A percentile compares a stretch with the other conserved stretches of the same genome.
These are phyloP conservation scores for Otus sunia DNA, from an alignment of 2,113 vertebrate genomes.

Conservation along the genomic window DNA sequence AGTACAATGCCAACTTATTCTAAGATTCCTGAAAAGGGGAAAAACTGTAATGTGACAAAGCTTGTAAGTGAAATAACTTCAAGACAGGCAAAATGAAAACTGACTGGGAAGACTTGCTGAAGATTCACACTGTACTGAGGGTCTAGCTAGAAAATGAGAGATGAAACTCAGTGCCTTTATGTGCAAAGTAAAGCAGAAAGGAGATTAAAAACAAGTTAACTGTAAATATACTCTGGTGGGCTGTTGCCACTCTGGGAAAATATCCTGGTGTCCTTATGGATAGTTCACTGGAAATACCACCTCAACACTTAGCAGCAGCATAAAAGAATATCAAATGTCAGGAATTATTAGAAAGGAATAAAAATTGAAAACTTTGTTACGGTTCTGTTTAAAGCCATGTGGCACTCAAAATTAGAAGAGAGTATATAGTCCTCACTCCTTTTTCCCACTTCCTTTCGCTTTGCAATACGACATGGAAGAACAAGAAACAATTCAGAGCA, in stretches of 20 bases:
- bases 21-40: not conserved
- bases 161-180: not conserved
- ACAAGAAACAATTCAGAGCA: not conserved
- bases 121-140: not conserved
- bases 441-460: not conserved
- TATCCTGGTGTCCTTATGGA: not conserved
- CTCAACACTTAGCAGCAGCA: not conserved
- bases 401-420: not conserved
- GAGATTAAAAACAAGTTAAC: not conserved
- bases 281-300: not conserved
- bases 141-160: not conserved
- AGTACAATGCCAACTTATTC: not conserved
- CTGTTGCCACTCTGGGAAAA: not conserved
- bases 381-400: not conserved
- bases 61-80: not conserved
- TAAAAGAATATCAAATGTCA: not conserved
- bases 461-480: not conserved
- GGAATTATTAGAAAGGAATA: not conserved
- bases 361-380: not conserved
- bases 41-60: not conserved
- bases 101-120: not conserved
- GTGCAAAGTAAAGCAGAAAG: not conserved
- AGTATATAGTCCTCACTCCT: fast-evolving
- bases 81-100: not conserved
- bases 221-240: not conserved